Percentiles rank a stretch among this genome's conserved stretches.
Evolutionary conservation across 2,888 invertebrate genomes (phyloP).

Genomic region (Sesia apiformis): DNA sequence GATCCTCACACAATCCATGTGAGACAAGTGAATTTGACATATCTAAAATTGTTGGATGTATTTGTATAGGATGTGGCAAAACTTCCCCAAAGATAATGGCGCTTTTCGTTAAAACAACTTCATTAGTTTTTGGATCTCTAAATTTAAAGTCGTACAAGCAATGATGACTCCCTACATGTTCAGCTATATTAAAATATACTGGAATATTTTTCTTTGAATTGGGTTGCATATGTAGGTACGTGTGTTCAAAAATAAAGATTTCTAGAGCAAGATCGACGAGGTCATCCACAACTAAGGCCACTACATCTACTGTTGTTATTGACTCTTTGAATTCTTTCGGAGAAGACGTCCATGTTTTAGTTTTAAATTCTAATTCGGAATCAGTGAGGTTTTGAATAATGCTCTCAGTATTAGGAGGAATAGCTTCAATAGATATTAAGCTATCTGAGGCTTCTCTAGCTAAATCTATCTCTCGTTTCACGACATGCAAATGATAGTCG

Average conservation of each 20-base stretch:
- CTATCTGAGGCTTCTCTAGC: constrained; percentile 12
- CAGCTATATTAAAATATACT: constrained; percentile 40
- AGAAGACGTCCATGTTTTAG: not conserved
- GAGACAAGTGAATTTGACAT: constrained; percentile 36
- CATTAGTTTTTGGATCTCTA: constrained; percentile 23
- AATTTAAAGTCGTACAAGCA: constrained; percentile 40
- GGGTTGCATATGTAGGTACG: constrained; percentile 28
- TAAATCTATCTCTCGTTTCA: constrained; percentile 27
- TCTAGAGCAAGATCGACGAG: constrained; percentile 35
- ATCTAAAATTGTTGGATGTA: constrained; percentile 43
- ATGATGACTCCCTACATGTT: constrained; percentile 47
- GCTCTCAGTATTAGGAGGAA: constrained; percentile 25
- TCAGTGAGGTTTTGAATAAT: constrained; percentile 20
- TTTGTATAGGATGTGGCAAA: constrained; percentile 41
- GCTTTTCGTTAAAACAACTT: constrained; percentile 26
- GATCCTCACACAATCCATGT: constrained; percentile 40
- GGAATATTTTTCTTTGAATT: constrained; percentile 23
- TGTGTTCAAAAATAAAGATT: constrained; percentile 37
- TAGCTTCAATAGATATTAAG: constrained; percentile 19
- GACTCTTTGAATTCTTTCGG: constrained; percentile 11
- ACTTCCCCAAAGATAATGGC: constrained; percentile 43
- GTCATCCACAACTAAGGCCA: constrained; percentile 24
- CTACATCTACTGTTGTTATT: constrained; percentile 16
- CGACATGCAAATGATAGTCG: constrained; percentile 35
- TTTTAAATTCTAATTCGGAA: constrained; percentile 8